Evolutionary conservation across 1,140 invertebrate species (phyloP), one percentile per base, ranked within the genome.

Genomic region (Apis laboriosa): DNA sequence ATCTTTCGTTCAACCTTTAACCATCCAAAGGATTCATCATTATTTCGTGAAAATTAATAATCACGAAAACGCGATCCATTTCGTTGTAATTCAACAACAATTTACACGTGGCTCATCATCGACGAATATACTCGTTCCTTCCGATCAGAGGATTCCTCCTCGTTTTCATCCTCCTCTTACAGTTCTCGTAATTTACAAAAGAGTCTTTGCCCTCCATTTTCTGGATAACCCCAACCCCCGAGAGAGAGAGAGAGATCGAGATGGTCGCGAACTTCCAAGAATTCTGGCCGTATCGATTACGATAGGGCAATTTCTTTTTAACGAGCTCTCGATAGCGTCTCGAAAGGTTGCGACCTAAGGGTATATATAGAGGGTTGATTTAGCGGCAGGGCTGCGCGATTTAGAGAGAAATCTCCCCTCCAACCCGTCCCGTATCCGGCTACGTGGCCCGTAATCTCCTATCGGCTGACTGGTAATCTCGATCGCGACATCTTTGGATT

Each of bases 301-400:
- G 77, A 34, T 34, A 15, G 60, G 79, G 81, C 89, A 90, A 90
- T 90, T 90, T 84, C 87, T 83, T 86, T 90, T 89, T 90, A 90
- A 90, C 86, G 86, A 90, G 83, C 74, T 72, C 63, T 55, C 80
- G 80, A 90, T 87, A 87, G 79, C 83, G 84, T 82, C 85, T 83
- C 63, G 70, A 80, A 83, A 84, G 64, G 79, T 49, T 70, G 80
- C 19, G 21, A 70, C 21, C 21, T 12, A 43, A 63, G 9, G 12
- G 21, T 0, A 34, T 34, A 34, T 34, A 34, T 34, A 24, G 28
- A 21, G 24, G 34, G 34, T 80, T 81, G 86, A 89, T 89, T 90
- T 89, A 86, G 55, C 70, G 67, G 9, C 72, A 61, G 58, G 67
- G 79, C 56, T 71, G 77, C 56, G 56, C 71, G 75, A 84, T 76